Evolutionary conservation across 2,113 vertebrate species (phyloP).

Genomic region (Tauraco erythrolophus): DNA sequence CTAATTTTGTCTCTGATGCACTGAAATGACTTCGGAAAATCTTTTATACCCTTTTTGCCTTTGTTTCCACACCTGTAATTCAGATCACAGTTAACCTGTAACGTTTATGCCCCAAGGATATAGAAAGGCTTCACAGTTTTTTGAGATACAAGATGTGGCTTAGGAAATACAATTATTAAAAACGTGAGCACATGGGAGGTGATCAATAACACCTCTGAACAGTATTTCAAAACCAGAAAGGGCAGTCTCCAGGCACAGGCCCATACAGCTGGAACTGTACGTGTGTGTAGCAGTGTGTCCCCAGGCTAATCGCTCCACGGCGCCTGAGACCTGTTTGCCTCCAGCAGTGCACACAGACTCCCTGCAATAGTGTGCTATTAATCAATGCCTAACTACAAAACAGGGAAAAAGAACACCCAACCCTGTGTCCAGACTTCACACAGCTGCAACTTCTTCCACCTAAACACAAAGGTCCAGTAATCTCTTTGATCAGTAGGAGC

Average conservation of each 20-base stretch:
- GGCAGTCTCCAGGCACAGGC: neutral
- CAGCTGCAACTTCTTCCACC: neutral
- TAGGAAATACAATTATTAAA: neutral
- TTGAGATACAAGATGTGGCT: neutral
- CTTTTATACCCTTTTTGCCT: conserved; percentile 2
- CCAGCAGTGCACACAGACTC: neutral
- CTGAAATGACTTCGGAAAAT: conserved; percentile 20
- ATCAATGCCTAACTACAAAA: neutral
- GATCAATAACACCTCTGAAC: neutral
- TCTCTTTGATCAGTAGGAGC: neutral
- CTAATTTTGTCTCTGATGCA: conserved; percentile 28
- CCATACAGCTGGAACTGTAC: neutral
- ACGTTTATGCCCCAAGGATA: neutral
- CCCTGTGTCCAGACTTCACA: neutral
- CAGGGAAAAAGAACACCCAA: neutral
- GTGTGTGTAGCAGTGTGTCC: neutral
- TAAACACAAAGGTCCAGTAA: neutral
- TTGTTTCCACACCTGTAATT: conserved; percentile 6
- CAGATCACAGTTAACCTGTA: neutral
- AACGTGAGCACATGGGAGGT: neutral
- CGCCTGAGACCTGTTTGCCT: neutral
- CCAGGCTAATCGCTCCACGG: neutral
- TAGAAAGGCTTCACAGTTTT: neutral
- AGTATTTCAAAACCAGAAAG: neutral
- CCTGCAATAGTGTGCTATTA: neutral